These are phyloP conservation scores for Sebastes hubbsi DNA, from an alignment of 2,797 vertebrate genomes.

Conservation along the genomic window DNA sequence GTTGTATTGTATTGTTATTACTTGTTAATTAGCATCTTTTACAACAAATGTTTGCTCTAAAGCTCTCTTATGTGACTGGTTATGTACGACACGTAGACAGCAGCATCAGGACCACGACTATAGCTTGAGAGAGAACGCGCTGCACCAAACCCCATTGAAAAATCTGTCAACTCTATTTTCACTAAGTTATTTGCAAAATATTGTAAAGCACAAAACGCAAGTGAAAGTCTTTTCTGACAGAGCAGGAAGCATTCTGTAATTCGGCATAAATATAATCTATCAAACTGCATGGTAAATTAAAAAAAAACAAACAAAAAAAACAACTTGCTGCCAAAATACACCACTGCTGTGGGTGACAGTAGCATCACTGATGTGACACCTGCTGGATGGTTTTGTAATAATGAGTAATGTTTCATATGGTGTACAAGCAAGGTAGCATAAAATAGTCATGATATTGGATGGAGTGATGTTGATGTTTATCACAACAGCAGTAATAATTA, in stretches of 20 bases:
- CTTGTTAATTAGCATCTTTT: background rate
- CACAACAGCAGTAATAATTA: background rate
- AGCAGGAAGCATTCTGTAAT: background rate
- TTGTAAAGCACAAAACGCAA: accelerated
- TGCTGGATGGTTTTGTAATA: background rate
- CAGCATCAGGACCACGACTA: background rate
- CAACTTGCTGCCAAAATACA: background rate
- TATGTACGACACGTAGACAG: background rate
- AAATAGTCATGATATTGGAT: no score
- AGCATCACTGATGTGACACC: background rate
- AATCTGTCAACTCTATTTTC: background rate
- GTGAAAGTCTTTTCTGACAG: accelerated
- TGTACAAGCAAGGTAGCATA: no score
- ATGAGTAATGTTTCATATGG: background rate
- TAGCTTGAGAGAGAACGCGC: background rate
- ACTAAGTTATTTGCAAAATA: accelerated
- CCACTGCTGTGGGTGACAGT: no score
- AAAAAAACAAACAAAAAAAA: background rate
- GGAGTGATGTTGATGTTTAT: background rate
- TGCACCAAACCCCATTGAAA: background rate
- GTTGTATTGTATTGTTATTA: background rate
- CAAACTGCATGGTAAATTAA: background rate
- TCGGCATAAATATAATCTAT: background rate
- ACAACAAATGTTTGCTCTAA: background rate
- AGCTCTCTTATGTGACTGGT: background rate